phyloP scores from a whole-genome alignment of 1,140 invertebrate genomes.

The Tetraneura akinire region DNA sequence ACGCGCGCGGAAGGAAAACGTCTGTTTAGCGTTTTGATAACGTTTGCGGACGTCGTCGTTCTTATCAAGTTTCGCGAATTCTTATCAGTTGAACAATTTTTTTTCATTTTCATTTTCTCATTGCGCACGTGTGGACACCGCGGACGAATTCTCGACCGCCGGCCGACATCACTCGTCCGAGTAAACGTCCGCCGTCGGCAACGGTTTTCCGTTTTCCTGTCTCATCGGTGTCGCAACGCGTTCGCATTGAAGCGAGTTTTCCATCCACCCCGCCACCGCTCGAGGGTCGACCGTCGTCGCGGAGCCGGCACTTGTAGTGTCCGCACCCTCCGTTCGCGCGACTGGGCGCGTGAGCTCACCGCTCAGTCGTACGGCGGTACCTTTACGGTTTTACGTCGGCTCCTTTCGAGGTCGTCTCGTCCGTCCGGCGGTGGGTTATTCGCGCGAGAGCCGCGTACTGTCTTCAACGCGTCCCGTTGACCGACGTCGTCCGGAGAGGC shows the following conservation, averaged over 20 bases:
- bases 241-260: neutral
- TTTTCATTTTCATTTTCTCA: too few relatives aligned
- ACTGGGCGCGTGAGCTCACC: neutral
- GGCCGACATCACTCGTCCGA: too few relatives aligned
- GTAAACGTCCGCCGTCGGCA: too few relatives aligned
- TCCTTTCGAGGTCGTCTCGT: neutral
- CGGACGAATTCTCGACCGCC: too few relatives aligned
- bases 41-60: too few relatives aligned
- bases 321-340: neutral
- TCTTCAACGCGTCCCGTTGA: conserved; percentile 21
- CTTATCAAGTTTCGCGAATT: too few relatives aligned
- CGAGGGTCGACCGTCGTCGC: neutral
- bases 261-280: neutral
- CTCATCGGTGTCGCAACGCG: neutral
- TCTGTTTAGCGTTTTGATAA: too few relatives aligned
- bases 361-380: neutral
- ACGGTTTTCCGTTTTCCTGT: too few relatives aligned
- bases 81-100: too few relatives aligned
- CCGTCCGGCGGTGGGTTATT: neutral
- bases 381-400: neutral
- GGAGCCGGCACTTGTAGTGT: neutral
- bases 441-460: conserved; percentile 15
- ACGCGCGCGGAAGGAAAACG: too few relatives aligned
- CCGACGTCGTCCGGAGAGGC: neutral
- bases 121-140: too few relatives aligned